Conservation (phyloP, 2,797 vertebrate species). For the Sternotherus odoratus region DNA sequence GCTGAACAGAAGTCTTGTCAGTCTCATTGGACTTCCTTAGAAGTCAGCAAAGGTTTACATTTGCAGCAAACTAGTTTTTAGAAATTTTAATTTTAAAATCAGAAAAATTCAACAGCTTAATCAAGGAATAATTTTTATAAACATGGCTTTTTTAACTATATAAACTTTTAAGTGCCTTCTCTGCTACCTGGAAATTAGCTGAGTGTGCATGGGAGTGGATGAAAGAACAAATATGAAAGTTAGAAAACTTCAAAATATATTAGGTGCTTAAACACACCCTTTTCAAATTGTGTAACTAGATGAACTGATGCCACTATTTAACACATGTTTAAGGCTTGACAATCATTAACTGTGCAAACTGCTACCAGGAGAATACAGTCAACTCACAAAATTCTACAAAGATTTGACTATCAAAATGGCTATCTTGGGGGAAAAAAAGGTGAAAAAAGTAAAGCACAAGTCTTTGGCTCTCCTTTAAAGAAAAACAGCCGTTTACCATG, state of each 20-base stretch:
- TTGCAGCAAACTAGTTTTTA: conserved; percentile 40
- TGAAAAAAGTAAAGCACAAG: conserved; percentile 83
- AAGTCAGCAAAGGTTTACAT: conserved; percentile 32
- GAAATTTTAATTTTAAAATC: conserved; percentile 20
- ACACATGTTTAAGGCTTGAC: conserved; percentile 73
- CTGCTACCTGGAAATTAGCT: conserved; percentile 44
- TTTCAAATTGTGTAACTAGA: conserved; percentile 59
- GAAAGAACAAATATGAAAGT: conserved; percentile 28
- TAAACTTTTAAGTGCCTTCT: conserved; percentile 6
- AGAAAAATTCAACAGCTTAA: conserved; percentile 21
- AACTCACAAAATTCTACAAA: conserved; percentile 74
- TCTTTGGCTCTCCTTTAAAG: conserved; percentile 86
- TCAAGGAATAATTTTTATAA: conserved; percentile 39
- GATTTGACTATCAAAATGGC: conserved; percentile 74
- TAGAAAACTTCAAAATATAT: conserved; percentile 47
- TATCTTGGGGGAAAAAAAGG: conserved; percentile 54
- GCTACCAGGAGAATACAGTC: conserved; percentile 73
- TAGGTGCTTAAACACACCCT: conserved; percentile 54
- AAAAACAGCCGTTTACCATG: conserved; percentile 80
- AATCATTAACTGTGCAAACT: conserved; percentile 71
- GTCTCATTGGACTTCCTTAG: conserved; percentile 34
- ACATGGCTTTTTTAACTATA: conserved; percentile 41
- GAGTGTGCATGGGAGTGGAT: conserved; percentile 28
- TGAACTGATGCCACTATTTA: conserved; percentile 67
- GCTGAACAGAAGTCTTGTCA: conserved; percentile 15